Percentiles rank a stretch among this genome's conserved stretches.
phyloP scores from a whole-genome alignment of 2,113 vertebrate species.

The Riparia riparia region DNA sequence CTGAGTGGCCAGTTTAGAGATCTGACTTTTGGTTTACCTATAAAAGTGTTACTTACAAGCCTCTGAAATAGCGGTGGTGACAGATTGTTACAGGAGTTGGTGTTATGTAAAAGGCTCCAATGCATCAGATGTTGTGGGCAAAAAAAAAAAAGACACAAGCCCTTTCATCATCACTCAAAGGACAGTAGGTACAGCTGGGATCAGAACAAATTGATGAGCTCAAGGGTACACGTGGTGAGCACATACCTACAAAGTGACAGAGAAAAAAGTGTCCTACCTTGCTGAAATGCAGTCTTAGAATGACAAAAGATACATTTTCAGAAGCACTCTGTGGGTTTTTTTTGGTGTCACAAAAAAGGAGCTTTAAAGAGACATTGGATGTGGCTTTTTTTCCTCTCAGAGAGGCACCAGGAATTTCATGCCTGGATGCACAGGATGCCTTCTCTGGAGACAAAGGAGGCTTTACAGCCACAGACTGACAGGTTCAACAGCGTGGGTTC shows the following conservation, averaged over 20 bases:
- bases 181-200: neutral
- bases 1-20: neutral
- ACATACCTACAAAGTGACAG: neutral
- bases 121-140: neutral
- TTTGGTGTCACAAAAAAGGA: neutral
- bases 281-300: neutral
- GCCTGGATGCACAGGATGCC: neutral
- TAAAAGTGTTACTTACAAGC: neutral
- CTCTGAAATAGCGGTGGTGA: neutral
- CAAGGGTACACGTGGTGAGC: neutral
- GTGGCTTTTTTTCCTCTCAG: neutral
- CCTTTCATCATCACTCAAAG: neutral
- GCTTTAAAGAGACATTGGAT: neutral
- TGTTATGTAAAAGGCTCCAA: neutral
- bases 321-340: neutral
- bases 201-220: neutral
- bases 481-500: fast-evolving
- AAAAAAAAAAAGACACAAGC: neutral
- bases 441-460: neutral
- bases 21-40: neutral
- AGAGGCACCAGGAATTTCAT: neutral
- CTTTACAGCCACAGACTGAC: too few relatives aligned
- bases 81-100: neutral
- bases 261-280: neutral
- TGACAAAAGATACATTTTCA: neutral